Base-by-base conservation (phyloP, 2,888 invertebrate genomes). In the Amiota communis region DNA sequence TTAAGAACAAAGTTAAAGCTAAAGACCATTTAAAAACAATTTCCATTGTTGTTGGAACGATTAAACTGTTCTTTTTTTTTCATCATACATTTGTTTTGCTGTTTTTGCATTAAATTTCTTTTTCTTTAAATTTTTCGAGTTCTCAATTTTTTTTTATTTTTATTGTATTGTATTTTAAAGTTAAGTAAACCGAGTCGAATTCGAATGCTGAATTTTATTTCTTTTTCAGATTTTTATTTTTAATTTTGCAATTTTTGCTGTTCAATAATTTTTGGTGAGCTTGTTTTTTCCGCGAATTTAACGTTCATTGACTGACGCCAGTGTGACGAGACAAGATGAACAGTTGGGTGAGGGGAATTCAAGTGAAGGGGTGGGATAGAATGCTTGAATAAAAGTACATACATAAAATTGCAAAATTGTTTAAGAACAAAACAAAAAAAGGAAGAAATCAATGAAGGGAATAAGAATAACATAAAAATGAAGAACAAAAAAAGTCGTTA, bases 231-330 rank as follows among this genome's bases (percentile, higher is more conserved):
- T 51, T 53, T 51, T 68, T 53, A n/a, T 53, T 20, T 68, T 56
- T 36, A 36, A 36, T 53, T 46, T 69, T 69, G 56, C 46, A 56
- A 20, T 65, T 15, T 48, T 48, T n/a, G 48, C 47, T 63, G 15
- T 46, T 63, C 47, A 15, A 48, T 47, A 65, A 48, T 46, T 36
- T 65, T 57, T 57, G 36, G 36, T 36, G 36, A 4, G 36, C 6
- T 6, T 36, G 36, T 36, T 65, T 48, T 63, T 64, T 47, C 23
- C 46, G 56, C 47, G 46, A 56, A 69, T 63, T 74, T 63, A 56
- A 69, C 72, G 72, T 72, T 69, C 72, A 72, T 72, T 72, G 72
- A 69, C 72, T 63, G 63, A 17, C 57, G 57, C 11, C n/a, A 47
- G 10, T 1, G n/a, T 48, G 64, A 8, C 48, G 49, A 47, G 48